A percentile compares a stretch with the other conserved stretches of the same genome.
phyloP scores from a whole-genome alignment of 1,140 invertebrate species.

The Cherax quadricarinatus region DNA sequence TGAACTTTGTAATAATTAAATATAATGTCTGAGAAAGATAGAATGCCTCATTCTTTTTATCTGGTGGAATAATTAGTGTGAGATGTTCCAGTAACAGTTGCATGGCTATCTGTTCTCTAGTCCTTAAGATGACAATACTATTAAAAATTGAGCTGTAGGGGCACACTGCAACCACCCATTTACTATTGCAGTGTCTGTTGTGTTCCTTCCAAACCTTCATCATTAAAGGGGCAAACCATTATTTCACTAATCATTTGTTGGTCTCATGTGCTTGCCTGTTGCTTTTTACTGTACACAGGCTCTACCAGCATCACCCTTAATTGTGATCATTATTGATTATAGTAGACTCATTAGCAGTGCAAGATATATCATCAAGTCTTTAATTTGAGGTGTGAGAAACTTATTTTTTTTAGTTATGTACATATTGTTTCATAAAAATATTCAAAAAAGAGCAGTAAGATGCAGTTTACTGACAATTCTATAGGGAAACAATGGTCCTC shows the following conservation, averaged over 20 bases:
- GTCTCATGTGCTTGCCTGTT: conserved; percentile 53
- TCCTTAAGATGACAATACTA: conserved; percentile 66
- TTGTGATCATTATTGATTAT: conserved; percentile 59
- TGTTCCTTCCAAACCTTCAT: conserved; percentile 62
- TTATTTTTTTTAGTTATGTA: conserved; percentile 24
- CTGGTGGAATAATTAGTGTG: conserved; percentile 50
- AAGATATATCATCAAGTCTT: conserved; percentile 43
- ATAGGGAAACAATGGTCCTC: conserved; percentile 5
- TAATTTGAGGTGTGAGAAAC: conserved; percentile 18
- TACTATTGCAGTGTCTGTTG: conserved; percentile 53
- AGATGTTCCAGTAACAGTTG: conserved; percentile 53
- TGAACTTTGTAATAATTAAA: conserved; percentile 57
- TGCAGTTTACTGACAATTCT: conserved; percentile 40
- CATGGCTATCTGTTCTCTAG: conserved; percentile 62
- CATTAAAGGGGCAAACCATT: conserved; percentile 31
- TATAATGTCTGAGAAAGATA: conserved; percentile 56
- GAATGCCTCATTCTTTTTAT: conserved; percentile 54
- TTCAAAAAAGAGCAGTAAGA: conserved; percentile 3
- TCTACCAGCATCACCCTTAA: conserved; percentile 34
- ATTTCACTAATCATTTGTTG: conserved; percentile 39
- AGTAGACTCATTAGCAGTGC: conserved; percentile 53
- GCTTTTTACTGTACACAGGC: conserved; percentile 41
- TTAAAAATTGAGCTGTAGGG: conserved; percentile 53
- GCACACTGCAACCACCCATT: conserved; percentile 54
- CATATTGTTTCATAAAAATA: background rate